These are phyloP conservation scores for Ploceus nigricollis DNA, from an alignment of 2,113 vertebrate genomes.

Conservation along the genomic window DNA sequence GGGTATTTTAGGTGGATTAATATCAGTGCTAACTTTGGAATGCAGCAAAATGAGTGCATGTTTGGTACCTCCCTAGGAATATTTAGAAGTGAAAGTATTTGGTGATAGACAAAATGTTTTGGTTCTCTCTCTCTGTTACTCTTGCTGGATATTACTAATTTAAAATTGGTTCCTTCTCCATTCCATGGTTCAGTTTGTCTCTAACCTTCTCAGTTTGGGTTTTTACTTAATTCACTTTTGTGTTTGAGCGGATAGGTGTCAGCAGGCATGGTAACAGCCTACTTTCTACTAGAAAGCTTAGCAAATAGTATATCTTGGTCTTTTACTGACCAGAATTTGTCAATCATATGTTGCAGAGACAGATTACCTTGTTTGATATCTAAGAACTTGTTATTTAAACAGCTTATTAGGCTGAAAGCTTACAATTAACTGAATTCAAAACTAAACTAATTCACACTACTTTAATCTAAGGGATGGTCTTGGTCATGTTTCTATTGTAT, in stretches of 20 bases:
- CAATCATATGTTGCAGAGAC: not conserved
- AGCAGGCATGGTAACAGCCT: not conserved
- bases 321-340: not conserved
- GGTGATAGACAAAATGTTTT: not conserved
- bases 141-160: not conserved
- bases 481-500: not conserved
- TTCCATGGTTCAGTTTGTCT: not conserved
- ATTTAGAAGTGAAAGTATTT: not conserved
- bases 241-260: not conserved
- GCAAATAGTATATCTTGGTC: not conserved
- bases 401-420: not conserved
- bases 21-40: not conserved
- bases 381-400: not conserved
- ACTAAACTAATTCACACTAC: not conserved
- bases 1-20: not conserved
- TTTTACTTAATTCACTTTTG: not conserved
- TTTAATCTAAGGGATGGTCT: not conserved
- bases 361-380: not conserved
- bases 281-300: not conserved
- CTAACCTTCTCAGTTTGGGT: not conserved
- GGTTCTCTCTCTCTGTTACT: not conserved
- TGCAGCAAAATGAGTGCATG: not conserved
- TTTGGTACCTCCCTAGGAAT: not conserved
- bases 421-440: not conserved
- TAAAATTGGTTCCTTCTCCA: not conserved